These are phyloP conservation scores for Eretmocerus hayati DNA, from an alignment of 2,888 invertebrate genomes.

Conservation along the genomic window DNA sequence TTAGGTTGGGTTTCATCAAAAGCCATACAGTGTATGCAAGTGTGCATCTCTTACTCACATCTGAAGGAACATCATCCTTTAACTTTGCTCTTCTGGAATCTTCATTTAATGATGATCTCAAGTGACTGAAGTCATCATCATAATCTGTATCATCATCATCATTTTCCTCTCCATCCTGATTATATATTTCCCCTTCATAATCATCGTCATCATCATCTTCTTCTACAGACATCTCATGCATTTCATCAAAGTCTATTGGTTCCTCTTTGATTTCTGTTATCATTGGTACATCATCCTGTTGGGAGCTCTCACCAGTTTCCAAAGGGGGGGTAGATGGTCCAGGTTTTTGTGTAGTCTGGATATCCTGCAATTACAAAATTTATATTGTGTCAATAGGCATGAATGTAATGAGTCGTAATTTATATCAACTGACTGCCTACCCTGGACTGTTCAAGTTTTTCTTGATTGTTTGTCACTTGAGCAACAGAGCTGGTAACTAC, in stretches of 20 bases:
- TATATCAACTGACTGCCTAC: too few species aligned
- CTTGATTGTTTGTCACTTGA: conserved; percentile 1
- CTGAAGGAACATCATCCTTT: conserved; percentile 31
- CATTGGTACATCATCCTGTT: conserved; percentile 23
- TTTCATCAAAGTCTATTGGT: conserved; percentile 39
- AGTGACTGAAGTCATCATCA: conserved; percentile 25
- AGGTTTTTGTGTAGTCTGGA: too few species aligned
- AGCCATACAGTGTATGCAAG: conserved; percentile 9
- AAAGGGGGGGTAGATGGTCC: not conserved
- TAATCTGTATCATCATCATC: conserved; percentile 32
- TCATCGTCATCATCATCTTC: conserved; percentile 36
- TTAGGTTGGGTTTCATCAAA: too few species aligned
- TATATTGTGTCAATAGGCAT: too few species aligned
- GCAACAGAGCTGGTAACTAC: conserved; percentile 9
- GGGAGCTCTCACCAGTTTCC: conserved; percentile 21
- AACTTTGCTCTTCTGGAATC: conserved; percentile 23
- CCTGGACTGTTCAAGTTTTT: not conserved
- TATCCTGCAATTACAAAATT: too few species aligned
- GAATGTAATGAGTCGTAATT: too few species aligned
- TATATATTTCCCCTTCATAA: conserved; percentile 28
- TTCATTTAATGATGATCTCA: conserved; percentile 20
- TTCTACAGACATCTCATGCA: conserved; percentile 34
- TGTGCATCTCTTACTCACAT: conserved; percentile 29
- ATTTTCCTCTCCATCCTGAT: conserved; percentile 25
- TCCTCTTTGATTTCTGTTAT: conserved; percentile 39